Conservation (phyloP, 2,797 vertebrate species). For the Urophycis tenuis region DNA sequence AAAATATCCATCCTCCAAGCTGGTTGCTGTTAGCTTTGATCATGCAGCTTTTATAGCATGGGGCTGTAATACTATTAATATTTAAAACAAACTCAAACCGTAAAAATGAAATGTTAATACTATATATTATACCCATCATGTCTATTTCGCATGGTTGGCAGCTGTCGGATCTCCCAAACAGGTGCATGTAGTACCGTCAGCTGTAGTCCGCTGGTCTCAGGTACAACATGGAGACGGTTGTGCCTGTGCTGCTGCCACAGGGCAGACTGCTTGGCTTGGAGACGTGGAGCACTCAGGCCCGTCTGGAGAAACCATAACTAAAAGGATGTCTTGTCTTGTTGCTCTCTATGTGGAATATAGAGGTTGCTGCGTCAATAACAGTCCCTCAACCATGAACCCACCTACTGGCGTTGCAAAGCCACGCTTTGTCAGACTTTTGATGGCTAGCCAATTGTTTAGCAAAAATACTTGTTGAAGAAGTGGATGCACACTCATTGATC, state of each 20-base stretch:
- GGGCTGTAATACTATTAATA: conserved; percentile 1
- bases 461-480: not conserved
- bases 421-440: not conserved
- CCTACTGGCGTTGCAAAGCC: not conserved
- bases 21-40: conserved; percentile 32
- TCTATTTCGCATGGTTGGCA: conserved; percentile 5
- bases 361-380: not conserved
- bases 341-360: not conserved
- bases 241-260: conserved; percentile 13
- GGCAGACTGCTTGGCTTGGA: conserved; percentile 15
- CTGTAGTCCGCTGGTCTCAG: conserved; percentile 13
- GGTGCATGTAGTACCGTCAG: conserved; percentile 22
- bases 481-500: not conserved
- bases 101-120: not conserved
- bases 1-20: conserved; percentile 45
- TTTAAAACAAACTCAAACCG: not conserved
- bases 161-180: conserved; percentile 32
- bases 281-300: conserved; percentile 12
- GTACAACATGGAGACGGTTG: conserved; percentile 19
- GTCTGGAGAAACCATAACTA: conserved; percentile 11
- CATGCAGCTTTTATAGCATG: not conserved
- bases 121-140: not conserved
- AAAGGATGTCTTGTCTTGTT: conserved; percentile 6
- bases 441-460: not conserved
- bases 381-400: not conserved